Percentiles rank a stretch among this genome's conserved stretches.
Evolutionary conservation across 2,888 invertebrate genomes (phyloP).

Genomic region (Heliconius erato): DNA sequence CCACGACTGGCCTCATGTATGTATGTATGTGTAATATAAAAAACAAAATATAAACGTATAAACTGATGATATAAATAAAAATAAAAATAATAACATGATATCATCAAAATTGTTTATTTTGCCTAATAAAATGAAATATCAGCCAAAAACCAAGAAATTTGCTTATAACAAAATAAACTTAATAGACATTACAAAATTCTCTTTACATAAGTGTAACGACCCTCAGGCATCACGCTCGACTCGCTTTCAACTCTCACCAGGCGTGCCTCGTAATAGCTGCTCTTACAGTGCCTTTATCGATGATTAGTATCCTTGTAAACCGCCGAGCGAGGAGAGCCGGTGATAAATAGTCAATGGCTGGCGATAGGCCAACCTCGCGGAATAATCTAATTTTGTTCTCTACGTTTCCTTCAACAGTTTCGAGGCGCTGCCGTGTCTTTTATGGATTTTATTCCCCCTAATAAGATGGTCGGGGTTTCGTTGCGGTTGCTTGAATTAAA

Average conservation of each 20-base stretch:
- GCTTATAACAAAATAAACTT: background rate
- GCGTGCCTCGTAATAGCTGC: slow-evolving; percentile 42
- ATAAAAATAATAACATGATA: background rate
- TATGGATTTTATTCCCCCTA: slow-evolving; percentile 84
- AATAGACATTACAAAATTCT: background rate
- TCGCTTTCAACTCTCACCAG: slow-evolving; percentile 25
- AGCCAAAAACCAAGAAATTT: background rate
- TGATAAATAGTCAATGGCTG: slow-evolving; percentile 83
- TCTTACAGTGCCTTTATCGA: slow-evolving; percentile 68
- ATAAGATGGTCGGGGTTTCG: slow-evolving; percentile 79
- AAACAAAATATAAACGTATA: background rate
- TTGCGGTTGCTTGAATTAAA: slow-evolving; percentile 82
- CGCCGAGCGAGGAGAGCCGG: slow-evolving; percentile 75
- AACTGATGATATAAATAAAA: background rate
- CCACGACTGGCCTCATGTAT: no score
- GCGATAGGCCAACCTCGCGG: slow-evolving; percentile 85
- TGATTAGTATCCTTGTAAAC: slow-evolving; percentile 84
- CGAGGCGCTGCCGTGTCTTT: slow-evolving; percentile 78
- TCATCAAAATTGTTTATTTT: background rate
- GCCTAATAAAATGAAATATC: background rate
- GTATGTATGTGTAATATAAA: no score
- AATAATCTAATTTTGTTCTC: slow-evolving; percentile 84
- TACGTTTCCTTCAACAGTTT: slow-evolving; percentile 67
- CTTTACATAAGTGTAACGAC: slow-evolving; percentile 25
- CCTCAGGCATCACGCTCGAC: slow-evolving; percentile 19